phyloP scores from a whole-genome alignment of 1,140 invertebrate species.

The Melipona quadrifasciata region DNA sequence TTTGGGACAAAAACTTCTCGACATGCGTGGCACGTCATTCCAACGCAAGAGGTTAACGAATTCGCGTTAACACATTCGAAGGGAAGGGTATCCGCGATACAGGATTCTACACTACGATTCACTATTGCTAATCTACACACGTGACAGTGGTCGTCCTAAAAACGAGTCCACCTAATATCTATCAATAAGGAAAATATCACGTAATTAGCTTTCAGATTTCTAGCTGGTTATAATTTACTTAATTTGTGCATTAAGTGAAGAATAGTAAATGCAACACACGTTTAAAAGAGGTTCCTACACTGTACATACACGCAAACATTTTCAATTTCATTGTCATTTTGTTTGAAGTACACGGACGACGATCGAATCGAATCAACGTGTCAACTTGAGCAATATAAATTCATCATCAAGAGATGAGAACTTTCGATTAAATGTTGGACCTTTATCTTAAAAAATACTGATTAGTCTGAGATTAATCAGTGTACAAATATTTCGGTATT shows the following conservation, averaged over 20 bases:
- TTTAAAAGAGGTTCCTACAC: slow-evolving; percentile 25
- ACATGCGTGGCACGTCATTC: too few relatives aligned
- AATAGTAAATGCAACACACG: background rate
- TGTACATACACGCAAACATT: too few relatives aligned
- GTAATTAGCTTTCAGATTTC: slow-evolving; percentile 23
- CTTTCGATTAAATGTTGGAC: background rate
- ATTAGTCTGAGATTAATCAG: background rate
- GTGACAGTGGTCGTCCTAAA: slow-evolving; percentile 68
- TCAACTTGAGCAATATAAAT: too few relatives aligned
- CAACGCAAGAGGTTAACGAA: background rate
- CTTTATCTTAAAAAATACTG: background rate
- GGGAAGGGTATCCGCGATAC: background rate
- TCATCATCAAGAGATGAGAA: too few relatives aligned
- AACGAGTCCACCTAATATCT: slow-evolving; percentile 65
- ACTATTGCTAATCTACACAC: slow-evolving; percentile 80
- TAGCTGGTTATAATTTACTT: slow-evolving; percentile 12
- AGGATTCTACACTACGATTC: slow-evolving; percentile 68
- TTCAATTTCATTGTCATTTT: background rate
- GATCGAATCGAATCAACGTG: background rate
- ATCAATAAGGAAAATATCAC: slow-evolving; percentile 64
- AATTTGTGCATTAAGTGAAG: background rate
- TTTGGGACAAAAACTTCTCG: too few relatives aligned
- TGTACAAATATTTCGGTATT: background rate
- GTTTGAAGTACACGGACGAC: background rate
- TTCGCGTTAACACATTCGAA: background rate